Base-by-base conservation (phyloP, 2,113 vertebrate genomes). In the Platichthys flesus region DNA sequence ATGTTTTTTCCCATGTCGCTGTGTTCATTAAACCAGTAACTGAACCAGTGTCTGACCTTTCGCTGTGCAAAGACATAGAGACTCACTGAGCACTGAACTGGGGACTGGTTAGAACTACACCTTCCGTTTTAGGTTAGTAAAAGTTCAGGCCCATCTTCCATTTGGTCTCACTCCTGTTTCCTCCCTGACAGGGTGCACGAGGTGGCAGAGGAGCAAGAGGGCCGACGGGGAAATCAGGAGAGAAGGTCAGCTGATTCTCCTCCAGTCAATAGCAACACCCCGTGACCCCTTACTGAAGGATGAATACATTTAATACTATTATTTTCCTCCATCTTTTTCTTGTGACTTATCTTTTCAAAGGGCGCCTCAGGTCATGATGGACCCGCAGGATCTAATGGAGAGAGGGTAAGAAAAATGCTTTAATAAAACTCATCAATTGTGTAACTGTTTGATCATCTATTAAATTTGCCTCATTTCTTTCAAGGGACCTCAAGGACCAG, bases 401-500 rank as follows among this genome's bases (percentile, higher is more conserved):
- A 99, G 76, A 93, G 96, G 95, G 98, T 99, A 91, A 94, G 94
- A 68, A 15, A 66, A 26, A 66, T 2, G 35, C 10, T 23, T 4
- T 12, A 37, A 23, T 2, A 3, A 5, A 21, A 42, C 0, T 9
- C 16, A 47, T 65, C n/a, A 5, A 57, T 3, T 55, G 2, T 58
- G 51, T 51, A 24, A 70, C 20, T 51, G 14, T 55, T 56, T 51
- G 5, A 24, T 66, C 14, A 1, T 0, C 49, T 59, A 10, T 67
- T 31, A 40, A 5, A 47, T 57, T 55, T 47, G 61, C 21, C 21
- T 23, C 4, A 21, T 63, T 76, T 68, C 15, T 75, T 76, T 82
- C 52, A 80, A 99, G 98, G 98, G 98, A 83, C 97, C 97, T 76
- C 96, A 96, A 71, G 98, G 98, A 66, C 96, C 97, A 28, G 96